A percentile compares a stretch with the other conserved stretches of the same genome.
phyloP scores from a whole-genome alignment of 2,797 vertebrate genomes.

The Anguilla obscura region DNA sequence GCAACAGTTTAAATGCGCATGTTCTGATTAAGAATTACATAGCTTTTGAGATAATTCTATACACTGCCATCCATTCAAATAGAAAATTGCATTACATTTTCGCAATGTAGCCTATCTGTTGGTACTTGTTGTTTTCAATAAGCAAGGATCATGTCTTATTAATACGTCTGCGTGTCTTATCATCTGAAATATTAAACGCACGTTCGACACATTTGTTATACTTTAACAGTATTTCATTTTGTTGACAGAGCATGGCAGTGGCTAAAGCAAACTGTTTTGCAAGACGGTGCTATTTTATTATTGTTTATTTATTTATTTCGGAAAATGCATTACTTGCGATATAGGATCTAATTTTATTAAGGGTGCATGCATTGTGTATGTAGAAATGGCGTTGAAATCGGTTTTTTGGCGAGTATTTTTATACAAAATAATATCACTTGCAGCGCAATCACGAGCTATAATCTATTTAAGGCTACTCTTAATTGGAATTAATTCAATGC shows the following conservation, averaged over 20 bases:
- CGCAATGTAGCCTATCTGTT: neutral
- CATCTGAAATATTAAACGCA: neutral
- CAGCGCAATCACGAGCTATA: neutral
- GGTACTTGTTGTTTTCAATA: neutral
- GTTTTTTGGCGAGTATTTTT: neutral
- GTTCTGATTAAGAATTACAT: neutral
- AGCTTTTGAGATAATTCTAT: neutral
- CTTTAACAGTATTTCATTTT: neutral
- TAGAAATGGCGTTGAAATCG: neutral
- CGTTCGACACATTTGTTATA: neutral
- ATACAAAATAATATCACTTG: neutral
- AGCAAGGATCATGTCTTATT: neutral
- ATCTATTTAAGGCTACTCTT: neutral
- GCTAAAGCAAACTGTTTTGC: neutral
- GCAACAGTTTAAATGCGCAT: neutral
- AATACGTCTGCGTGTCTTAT: neutral
- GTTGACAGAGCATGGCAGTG: neutral
- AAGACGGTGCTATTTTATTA: neutral
- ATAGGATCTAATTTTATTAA: neutral
- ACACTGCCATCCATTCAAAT: neutral
- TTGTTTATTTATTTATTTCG: neutral
- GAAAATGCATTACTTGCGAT: neutral
- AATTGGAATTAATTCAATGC: neutral
- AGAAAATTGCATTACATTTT: neutral
- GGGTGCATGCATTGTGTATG: too few relatives aligned